A percentile compares a stretch with the other conserved stretches of the same genome.
Evolutionary conservation across 2,888 invertebrate species (phyloP).

Genomic region (Drosophila antonietae): DNA sequence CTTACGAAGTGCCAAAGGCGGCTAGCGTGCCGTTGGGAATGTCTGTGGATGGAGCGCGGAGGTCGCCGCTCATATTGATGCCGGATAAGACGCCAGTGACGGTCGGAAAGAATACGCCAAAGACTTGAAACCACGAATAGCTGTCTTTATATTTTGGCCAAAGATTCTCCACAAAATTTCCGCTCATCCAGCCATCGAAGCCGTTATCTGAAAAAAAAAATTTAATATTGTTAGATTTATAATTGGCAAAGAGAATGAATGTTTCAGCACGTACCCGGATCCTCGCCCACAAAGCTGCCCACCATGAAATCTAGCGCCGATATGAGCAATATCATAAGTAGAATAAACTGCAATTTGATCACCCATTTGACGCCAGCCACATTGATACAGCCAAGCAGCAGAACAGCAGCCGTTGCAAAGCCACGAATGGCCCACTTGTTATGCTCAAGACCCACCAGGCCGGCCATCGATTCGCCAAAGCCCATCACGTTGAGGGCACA

Average conservation of each 20-base stretch:
- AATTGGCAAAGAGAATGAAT: not conserved
- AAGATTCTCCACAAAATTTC: slow-evolving; percentile 92
- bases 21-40: slow-evolving; percentile 98
- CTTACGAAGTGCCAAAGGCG: slow-evolving; percentile 94
- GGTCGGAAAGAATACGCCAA: slow-evolving; percentile 99
- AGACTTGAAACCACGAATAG: slow-evolving; percentile 97
- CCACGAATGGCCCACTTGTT: slow-evolving; percentile 93
- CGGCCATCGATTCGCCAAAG: slow-evolving; percentile 98
- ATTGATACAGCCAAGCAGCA: slow-evolving; percentile 95
- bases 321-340: slow-evolving; percentile 93
- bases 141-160: slow-evolving; percentile 91
- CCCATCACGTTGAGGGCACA: slow-evolving; percentile 97
- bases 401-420: slow-evolving; percentile 94
- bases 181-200: slow-evolving; percentile 94
- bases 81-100: slow-evolving; percentile 98
- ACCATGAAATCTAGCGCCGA: slow-evolving; percentile 97
- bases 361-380: slow-evolving; percentile 99
- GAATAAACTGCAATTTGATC: slow-evolving; percentile 95
- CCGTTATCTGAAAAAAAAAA: slow-evolving; percentile 88
- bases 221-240: not conserved
- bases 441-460: slow-evolving; percentile 89
- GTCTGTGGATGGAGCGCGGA: slow-evolving; percentile 94
- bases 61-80: slow-evolving; percentile 99
- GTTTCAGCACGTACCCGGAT: slow-evolving; percentile 86
- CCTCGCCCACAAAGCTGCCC: slow-evolving; percentile 93